phyloP scores from a whole-genome alignment of 2,888 invertebrate species.

The Volucella inanis region DNA sequence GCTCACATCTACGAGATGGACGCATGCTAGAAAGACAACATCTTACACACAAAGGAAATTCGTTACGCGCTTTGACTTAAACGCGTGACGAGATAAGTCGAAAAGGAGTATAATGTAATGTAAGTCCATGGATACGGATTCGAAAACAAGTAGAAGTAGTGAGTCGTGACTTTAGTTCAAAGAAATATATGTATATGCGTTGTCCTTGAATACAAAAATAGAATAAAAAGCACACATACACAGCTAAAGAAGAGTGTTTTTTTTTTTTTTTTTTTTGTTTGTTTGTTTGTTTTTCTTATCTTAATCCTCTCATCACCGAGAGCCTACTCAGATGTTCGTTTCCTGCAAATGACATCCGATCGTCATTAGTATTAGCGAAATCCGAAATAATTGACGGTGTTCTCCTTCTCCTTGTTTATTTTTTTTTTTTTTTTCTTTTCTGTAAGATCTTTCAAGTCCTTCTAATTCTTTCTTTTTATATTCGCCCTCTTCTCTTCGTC shows the following conservation, averaged over 20 bases:
- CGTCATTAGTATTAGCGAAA: slow-evolving; percentile 57
- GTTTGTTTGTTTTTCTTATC: slow-evolving; percentile 13
- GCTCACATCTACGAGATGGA: not conserved
- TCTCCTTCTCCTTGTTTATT: not conserved
- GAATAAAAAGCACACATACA: not conserved
- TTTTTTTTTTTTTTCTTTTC: not conserved
- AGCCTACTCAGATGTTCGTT: slow-evolving; percentile 52
- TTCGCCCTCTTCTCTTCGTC: not conserved
- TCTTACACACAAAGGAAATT: slow-evolving; percentile 38
- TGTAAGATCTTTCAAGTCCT: not conserved
- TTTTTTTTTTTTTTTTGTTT: no score
- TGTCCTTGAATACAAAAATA: not conserved
- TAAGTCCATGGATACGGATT: no score
- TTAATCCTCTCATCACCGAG: slow-evolving; percentile 41
- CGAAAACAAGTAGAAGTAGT: no score
- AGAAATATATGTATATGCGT: not conserved
- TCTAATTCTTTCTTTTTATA: not conserved
- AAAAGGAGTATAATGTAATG: not conserved
- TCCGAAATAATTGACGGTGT: slow-evolving; percentile 52
- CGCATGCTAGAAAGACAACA: not conserved
- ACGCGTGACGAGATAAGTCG: slow-evolving; percentile 37
- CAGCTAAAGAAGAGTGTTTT: slow-evolving; percentile 6
- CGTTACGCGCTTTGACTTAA: slow-evolving; percentile 51
- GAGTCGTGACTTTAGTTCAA: no score
- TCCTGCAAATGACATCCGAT: slow-evolving; percentile 60